Base-by-base conservation (phyloP, 2,888 invertebrate species). In the Scaptomyza reducta region DNA sequence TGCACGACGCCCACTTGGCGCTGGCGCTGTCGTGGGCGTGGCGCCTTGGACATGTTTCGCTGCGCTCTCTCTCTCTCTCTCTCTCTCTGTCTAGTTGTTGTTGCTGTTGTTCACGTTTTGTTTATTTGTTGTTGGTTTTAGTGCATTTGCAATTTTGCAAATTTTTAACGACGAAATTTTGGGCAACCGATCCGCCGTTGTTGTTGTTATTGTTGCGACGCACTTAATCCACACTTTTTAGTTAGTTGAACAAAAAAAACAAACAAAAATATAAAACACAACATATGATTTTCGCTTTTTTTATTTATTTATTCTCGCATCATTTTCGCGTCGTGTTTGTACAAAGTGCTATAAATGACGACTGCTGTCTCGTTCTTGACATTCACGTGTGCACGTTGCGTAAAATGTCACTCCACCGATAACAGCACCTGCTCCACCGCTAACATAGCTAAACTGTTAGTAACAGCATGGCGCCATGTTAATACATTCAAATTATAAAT, bases 1-100 rank as follows among this genome's bases (percentile, higher is more conserved):
- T 10, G 6, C 50, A 35, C 63, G n/a, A 14, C 63, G 31, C 49
- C 61, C 49, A 74, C 60, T 56, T 66, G 64, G 55, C 69, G 76
- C 62, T 63, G 46, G 50, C 51, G 77, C 63, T 63, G 47, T 47
- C 49, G 59, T 61, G 51, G 69, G 65, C 72, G 70, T 68, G 70
- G 82, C 67, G 87, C 81, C 83, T 81, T 84, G 54, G 87, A 88
- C 89, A 90, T 90, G 51, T 44, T 51, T 35, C 41, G n/a, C 22
- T 50, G 9, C 22, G 0, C 27, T 27, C 27, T 27, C 6, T 7
- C 27, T 27, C 27, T 27, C 27, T 27, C 27, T 27, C 27, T 5
- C 27, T 27, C 27, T 27, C 7, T 27, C 5, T 33, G 13, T 45
- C 14, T 16, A 18, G 14, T 33, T 11, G n/a, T 49, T n/a, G n/a